Percentiles rank a stretch among this genome's conserved stretches.
phyloP scores from a whole-genome alignment of 2,888 invertebrate species.

The Galerucella pusilla region DNA sequence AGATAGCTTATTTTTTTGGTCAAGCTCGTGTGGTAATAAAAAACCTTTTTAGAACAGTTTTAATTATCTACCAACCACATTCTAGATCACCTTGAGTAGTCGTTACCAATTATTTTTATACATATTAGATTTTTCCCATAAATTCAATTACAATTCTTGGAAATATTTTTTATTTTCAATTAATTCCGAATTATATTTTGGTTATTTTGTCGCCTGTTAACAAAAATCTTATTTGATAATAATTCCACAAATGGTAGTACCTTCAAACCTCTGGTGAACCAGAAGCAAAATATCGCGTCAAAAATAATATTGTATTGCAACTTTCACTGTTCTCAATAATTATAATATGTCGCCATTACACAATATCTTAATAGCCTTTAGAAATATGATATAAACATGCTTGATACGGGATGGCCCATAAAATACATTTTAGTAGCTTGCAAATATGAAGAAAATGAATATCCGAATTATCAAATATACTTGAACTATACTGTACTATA shows the following conservation, averaged over 20 bases:
- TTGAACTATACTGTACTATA: no score
- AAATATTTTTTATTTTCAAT: no score
- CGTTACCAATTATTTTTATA: neutral
- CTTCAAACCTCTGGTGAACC: conserved; percentile 19
- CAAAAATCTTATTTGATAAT: conserved; percentile 1
- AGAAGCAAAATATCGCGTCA: conserved; percentile 30
- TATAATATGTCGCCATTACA: conserved; percentile 39
- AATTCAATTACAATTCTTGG: no score
- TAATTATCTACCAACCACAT: neutral
- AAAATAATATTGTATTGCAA: conserved; percentile 39
- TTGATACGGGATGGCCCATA: neutral
- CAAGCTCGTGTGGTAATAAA: neutral
- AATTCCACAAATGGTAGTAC: conserved; percentile 32
- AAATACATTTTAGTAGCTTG: no score
- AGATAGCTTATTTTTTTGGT: neutral
- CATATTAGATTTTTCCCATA: no score
- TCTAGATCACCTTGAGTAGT: conserved; percentile 11
- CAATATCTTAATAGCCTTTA: conserved; percentile 27
- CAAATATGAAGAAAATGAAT: no score
- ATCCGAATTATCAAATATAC: no score
- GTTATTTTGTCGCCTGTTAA: neutral
- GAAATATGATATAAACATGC: conserved; percentile 13
- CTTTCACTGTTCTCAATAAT: conserved; percentile 45
- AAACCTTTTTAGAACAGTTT: neutral
- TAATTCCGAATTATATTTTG: no score